Percentiles rank a stretch among this genome's conserved stretches.
phyloP scores from a whole-genome alignment of 2,113 vertebrate genomes.

The Ceyx melanurus region DNA sequence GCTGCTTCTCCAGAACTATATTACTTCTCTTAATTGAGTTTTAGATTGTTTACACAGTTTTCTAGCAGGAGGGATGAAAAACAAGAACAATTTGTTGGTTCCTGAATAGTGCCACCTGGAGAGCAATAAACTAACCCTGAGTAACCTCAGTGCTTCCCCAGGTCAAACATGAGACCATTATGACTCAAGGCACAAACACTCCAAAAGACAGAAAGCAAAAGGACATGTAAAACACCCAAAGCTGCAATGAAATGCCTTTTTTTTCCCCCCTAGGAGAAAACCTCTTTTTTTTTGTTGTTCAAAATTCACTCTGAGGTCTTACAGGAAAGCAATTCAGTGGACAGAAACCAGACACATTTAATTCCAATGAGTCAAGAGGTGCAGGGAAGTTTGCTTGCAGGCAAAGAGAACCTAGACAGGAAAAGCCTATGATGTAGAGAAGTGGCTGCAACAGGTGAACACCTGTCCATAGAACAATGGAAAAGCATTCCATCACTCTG shows the following conservation, averaged over 20 bases:
- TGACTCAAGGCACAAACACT: not conserved
- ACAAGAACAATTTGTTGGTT: not conserved
- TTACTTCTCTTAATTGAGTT: not conserved
- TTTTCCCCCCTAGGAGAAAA: not conserved
- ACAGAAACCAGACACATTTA: not conserved
- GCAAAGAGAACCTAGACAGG: not conserved
- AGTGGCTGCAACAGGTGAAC: not conserved
- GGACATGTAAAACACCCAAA: not conserved
- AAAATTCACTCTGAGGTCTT: not conserved
- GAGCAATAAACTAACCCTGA: not conserved
- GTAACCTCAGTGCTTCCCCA: not conserved
- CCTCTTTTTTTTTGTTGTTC: not conserved
- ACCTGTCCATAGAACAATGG: not conserved
- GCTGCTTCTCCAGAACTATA: not conserved
- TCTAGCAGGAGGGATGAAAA: not conserved
- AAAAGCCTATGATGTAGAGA: not conserved
- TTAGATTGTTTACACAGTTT: not conserved
- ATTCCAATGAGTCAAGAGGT: not conserved
- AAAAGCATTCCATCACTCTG: not conserved
- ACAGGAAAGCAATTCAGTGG: not conserved
- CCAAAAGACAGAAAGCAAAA: not conserved
- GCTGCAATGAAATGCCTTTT: not conserved
- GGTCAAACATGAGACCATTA: rapidly evolving
- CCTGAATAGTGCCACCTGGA: not conserved
- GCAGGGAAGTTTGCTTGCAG: not conserved